These are phyloP conservation scores for Rambutsinella grinnellia DNA, from an alignment of 2,888 invertebrate species.

Conservation along the genomic window DNA sequence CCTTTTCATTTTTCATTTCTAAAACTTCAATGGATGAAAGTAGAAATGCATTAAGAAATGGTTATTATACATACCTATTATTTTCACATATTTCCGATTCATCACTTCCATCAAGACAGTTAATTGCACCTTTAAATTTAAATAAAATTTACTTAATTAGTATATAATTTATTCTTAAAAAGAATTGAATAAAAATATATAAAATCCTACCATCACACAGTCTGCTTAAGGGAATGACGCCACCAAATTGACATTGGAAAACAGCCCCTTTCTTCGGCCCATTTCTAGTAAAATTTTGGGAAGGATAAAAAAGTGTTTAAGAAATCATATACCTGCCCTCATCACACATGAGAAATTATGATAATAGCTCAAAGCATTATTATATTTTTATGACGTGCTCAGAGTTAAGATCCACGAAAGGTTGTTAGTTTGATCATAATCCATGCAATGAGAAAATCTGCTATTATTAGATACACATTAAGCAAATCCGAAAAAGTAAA, in stretches of 20 bases:
- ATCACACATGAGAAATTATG: slow-evolving; percentile 10
- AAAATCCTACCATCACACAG: slow-evolving; percentile 68
- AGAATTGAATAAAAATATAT: too few relatives aligned
- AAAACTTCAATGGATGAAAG: too few relatives aligned
- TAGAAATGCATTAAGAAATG: too few relatives aligned
- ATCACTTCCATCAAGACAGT: slow-evolving; percentile 52
- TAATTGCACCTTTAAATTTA: neutral
- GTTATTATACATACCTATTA: slow-evolving; percentile 44
- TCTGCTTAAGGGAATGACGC: slow-evolving; percentile 67
- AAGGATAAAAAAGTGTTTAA: too few relatives aligned
- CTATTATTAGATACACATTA: too few relatives aligned
- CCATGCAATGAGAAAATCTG: too few relatives aligned
- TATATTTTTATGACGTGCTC: too few relatives aligned
- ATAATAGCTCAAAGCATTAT: neutral
- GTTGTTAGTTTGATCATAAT: too few relatives aligned
- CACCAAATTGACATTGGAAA: slow-evolving; percentile 69
- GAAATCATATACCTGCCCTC: too few relatives aligned
- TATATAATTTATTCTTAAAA: slow-evolving; percentile 60
- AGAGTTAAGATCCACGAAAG: too few relatives aligned
- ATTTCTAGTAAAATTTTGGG: slow-evolving; percentile 39
- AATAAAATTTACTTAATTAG: slow-evolving; percentile 51
- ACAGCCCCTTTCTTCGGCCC: slow-evolving; percentile 62
- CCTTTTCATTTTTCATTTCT: too few relatives aligned
- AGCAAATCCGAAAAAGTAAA: too few relatives aligned
- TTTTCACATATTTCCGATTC: slow-evolving; percentile 57